Conservation (phyloP, 2,888 invertebrate genomes). For the Lucinisca nassula region DNA sequence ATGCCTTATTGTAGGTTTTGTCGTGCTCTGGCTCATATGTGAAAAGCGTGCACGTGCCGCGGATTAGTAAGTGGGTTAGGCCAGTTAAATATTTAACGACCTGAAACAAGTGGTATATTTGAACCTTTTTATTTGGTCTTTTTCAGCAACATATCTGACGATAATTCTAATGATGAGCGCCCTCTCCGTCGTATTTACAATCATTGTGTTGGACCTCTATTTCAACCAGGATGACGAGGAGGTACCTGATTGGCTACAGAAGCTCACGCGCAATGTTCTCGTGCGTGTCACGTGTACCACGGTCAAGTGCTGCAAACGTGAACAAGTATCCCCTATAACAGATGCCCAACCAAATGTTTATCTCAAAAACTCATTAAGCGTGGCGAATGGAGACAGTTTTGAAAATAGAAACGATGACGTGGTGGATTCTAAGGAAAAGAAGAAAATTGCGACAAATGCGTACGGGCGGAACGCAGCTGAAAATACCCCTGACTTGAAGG, state of each 20-base stretch:
- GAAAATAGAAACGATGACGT: neutral
- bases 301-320: slow-evolving; percentile 15
- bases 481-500: slow-evolving; percentile 1
- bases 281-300: slow-evolving; percentile 50
- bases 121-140: too few species aligned
- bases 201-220: slow-evolving; percentile 62
- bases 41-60: too few species aligned
- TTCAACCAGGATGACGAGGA: slow-evolving; percentile 65
- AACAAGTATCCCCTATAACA: neutral
- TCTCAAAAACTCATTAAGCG: too few species aligned
- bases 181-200: slow-evolving; percentile 63
- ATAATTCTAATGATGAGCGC: slow-evolving; percentile 64
- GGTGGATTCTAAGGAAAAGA: neutral
- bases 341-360: neutral
- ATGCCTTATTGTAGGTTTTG: too few species aligned
- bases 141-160: slow-evolving; percentile 64
- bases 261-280: slow-evolving; percentile 40
- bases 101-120: too few species aligned
- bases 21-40: too few species aligned
- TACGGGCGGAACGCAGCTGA: neutral
- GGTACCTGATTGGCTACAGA: slow-evolving; percentile 54
- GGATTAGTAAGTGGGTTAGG: too few species aligned
- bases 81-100: too few species aligned
- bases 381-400: too few species aligned
- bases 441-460: neutral